Percentiles rank a stretch among this genome's conserved stretches.
Evolutionary conservation across 2,797 vertebrate species (phyloP).

Genomic region (Cossypha niveicapilla): DNA sequence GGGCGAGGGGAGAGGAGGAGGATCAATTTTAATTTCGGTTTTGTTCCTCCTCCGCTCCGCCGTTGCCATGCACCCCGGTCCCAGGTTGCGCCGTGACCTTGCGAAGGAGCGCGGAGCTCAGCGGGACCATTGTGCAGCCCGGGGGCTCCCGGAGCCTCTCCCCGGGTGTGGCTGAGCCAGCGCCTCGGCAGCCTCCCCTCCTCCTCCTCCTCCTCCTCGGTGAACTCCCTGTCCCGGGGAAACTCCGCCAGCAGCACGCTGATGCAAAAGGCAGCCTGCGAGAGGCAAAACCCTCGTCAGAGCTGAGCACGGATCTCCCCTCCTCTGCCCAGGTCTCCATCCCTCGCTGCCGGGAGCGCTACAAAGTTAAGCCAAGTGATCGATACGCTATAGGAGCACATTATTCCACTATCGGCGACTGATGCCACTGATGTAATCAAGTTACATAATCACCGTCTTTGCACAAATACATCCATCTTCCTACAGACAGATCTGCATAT

Average conservation of each 20-base stretch:
- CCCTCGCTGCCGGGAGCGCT: slow-evolving; percentile 25
- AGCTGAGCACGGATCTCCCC: slow-evolving; percentile 36
- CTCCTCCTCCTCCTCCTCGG: not conserved
- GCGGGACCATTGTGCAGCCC: slow-evolving; percentile 59
- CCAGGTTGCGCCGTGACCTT: slow-evolving; percentile 71
- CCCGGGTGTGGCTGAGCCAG: slow-evolving; percentile 60
- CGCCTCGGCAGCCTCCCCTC: slow-evolving; percentile 1
- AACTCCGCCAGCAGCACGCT: slow-evolving; percentile 56
- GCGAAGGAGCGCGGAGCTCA: slow-evolving; percentile 57
- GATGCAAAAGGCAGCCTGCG: slow-evolving; percentile 31
- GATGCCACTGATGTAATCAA: slow-evolving; percentile 77
- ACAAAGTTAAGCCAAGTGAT: slow-evolving; percentile 74
- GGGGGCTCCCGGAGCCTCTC: slow-evolving; percentile 45
- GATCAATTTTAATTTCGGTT: slow-evolving; percentile 19
- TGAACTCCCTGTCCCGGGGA: slow-evolving; percentile 57
- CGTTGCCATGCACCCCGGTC: slow-evolving; percentile 42
- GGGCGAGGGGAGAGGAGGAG: not conserved
- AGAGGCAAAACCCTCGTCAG: slow-evolving; percentile 62
- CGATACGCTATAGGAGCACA: slow-evolving; percentile 35
- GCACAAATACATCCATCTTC: slow-evolving; percentile 78
- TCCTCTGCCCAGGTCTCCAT: slow-evolving; percentile 31
- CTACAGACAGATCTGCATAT: slow-evolving; percentile 74
- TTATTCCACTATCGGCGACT: slow-evolving; percentile 67
- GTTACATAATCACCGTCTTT: slow-evolving; percentile 79
- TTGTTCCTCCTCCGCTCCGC: slow-evolving; percentile 56